A percentile compares a stretch with the other conserved stretches of the same genome.
phyloP scores from a whole-genome alignment of 2,797 vertebrate genomes.

The Erethizon dorsatum region DNA sequence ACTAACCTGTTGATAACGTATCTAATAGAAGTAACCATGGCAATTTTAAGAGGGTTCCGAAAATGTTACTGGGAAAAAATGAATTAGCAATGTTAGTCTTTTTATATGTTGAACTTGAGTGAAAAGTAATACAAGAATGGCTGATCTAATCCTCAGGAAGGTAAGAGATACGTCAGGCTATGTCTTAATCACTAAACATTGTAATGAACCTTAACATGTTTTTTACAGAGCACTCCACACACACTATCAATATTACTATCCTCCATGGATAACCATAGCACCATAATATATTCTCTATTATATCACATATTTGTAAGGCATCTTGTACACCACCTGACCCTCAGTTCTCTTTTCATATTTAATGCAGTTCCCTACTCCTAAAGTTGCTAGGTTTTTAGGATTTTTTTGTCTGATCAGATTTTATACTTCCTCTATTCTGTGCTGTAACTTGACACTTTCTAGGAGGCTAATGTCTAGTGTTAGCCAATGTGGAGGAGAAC shows the following conservation, averaged over 20 bases:
- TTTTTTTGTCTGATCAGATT: background rate
- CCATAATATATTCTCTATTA: background rate
- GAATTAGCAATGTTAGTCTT: background rate
- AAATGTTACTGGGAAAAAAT: background rate
- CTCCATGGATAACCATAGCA: background rate
- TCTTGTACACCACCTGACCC: background rate
- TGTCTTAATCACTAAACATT: background rate
- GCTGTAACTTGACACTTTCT: background rate
- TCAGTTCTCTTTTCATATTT: background rate
- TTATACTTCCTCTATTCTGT: background rate
- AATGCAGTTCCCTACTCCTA: background rate
- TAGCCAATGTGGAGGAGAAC: background rate
- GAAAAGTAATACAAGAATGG: background rate
- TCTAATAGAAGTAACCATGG: background rate
- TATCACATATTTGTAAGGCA: background rate
- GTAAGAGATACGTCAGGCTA: background rate
- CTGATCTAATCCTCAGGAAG: background rate
- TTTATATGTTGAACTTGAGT: background rate
- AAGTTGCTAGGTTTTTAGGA: background rate
- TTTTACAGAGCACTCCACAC: background rate
- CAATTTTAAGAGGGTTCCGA: background rate
- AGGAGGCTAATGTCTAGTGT: accelerated
- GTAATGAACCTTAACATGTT: background rate
- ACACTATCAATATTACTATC: accelerated
- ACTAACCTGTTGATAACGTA: background rate